Conservation (phyloP, 2,797 vertebrate species). For the Rhinichthys osculus region DNA sequence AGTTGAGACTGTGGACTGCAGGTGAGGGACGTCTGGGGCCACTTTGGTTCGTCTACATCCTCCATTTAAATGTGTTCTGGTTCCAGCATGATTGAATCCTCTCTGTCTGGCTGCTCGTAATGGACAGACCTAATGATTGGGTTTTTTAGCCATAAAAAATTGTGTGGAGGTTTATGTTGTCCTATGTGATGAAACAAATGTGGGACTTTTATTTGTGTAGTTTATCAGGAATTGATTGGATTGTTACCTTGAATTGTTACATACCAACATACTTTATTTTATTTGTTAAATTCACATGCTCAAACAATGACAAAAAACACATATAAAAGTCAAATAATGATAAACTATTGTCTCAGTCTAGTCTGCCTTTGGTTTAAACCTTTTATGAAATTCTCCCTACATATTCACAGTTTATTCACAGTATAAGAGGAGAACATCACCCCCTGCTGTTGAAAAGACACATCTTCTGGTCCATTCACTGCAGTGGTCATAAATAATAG, state of each 20-base stretch:
- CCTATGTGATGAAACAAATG: neutral
- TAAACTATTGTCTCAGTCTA: neutral
- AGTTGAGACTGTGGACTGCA: neutral
- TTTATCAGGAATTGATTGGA: neutral
- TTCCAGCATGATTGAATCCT: conserved; percentile 16
- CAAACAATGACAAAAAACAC: neutral
- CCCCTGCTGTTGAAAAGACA: neutral
- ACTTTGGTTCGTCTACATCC: neutral
- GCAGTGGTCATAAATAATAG: neutral
- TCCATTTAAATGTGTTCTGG: conserved; percentile 31
- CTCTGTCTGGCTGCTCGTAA: conserved; percentile 23
- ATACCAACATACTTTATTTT: neutral
- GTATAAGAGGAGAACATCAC: neutral
- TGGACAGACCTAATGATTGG: neutral
- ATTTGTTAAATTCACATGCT: neutral
- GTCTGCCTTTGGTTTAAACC: too few species aligned
- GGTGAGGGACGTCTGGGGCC: neutral
- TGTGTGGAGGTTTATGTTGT: neutral
- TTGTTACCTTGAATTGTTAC: neutral
- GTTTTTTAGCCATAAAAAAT: conserved; percentile 8
- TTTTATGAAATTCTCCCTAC: neutral
- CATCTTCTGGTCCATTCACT: neutral
- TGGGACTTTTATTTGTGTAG: neutral
- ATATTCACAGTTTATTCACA: neutral
- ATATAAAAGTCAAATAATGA: neutral